These are phyloP conservation scores for Leptopilina myrica DNA, from an alignment of 2,888 invertebrate species.

Conservation along the genomic window DNA sequence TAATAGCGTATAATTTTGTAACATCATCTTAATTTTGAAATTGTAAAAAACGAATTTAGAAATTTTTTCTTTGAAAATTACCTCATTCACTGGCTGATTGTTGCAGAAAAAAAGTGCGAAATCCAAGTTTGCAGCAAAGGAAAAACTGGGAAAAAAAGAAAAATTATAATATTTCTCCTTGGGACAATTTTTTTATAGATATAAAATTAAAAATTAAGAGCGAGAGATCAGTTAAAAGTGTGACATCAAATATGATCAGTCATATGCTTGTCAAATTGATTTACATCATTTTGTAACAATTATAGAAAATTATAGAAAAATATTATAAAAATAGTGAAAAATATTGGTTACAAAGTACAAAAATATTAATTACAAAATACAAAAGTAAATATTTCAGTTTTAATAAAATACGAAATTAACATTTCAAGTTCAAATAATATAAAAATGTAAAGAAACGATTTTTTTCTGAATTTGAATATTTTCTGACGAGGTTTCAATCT, in stretches of 20 bases:
- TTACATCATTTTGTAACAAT: background rate
- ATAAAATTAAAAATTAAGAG: background rate
- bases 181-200: background rate
- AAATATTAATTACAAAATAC: background rate
- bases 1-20: constrained; percentile 39
- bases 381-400: no score
- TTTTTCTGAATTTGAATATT: no score
- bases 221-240: constrained; percentile 4
- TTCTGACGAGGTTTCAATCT: no score
- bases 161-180: background rate
- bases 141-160: background rate
- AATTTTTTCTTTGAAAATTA: background rate
- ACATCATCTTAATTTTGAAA: constrained; percentile 3
- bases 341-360: background rate
- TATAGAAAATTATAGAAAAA: background rate
- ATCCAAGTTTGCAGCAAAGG: background rate
- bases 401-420: no score
- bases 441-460: no score
- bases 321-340: background rate
- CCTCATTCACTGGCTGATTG: background rate
- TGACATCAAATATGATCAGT: constrained; percentile 22
- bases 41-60: background rate
- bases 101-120: background rate
- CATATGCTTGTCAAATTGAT: constrained; percentile 32
- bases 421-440: no score